Evolutionary conservation across 1,140 invertebrate species (phyloP).

Genomic region (Belonocnema kinseyi): DNA sequence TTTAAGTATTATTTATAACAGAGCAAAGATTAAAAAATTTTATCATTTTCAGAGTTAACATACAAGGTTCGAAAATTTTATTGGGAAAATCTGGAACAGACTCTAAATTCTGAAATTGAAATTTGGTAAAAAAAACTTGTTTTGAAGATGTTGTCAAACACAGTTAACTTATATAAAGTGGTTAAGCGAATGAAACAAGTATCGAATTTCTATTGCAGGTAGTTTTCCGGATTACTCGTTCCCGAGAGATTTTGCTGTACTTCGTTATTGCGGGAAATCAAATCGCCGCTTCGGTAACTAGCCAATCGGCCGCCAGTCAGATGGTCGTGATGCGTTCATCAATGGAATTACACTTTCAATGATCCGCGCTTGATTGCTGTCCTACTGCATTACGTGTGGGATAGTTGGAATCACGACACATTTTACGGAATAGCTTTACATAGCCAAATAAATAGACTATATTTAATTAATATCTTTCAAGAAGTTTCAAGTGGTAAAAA

Average conservation of each 20-base stretch:
- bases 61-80: no score
- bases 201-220: conserved; percentile 27
- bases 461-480: not conserved
- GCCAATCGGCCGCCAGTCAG: conserved; percentile 31
- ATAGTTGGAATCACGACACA: conserved; percentile 4
- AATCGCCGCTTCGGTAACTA: conserved; percentile 30
- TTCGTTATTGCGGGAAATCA: conserved; percentile 30
- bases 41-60: no score
- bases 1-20: no score
- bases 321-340: conserved; percentile 27
- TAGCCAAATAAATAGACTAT: not conserved
- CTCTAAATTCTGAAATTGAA: no score
- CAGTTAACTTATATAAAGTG: not conserved
- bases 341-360: conserved; percentile 27
- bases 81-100: no score
- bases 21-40: no score
- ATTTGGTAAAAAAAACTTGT: no score
- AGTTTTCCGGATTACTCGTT: conserved; percentile 30
- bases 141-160: no score
- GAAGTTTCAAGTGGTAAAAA: no score
- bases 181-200: conserved; percentile 26
- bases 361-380: conserved; percentile 26
- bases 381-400: conserved; percentile 18
- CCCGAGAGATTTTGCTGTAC: conserved; percentile 17
- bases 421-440: not conserved